Base-by-base conservation (phyloP, 2,888 invertebrate species). In the Drosophila lutescens region DNA sequence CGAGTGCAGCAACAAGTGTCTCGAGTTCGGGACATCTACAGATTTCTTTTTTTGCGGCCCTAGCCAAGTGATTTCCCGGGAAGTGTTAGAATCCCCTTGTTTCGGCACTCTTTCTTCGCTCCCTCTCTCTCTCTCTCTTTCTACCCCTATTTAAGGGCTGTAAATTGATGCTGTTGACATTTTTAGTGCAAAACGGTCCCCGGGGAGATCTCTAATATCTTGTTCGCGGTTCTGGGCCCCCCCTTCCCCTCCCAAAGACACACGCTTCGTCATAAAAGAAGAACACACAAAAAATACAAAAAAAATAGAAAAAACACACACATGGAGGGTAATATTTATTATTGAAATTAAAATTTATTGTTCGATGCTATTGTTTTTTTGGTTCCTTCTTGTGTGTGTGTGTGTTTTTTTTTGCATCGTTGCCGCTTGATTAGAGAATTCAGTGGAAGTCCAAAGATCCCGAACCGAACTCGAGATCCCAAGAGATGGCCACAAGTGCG, bases 331-430 rank as follows among this genome's bases (percentile, higher is more conserved):
- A 51, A 38, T 70, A 68, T 70, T 68, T 68, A 76, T 75, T 79
- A 79, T 79, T 79, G 68, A 72, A 74, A 80, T 84, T 82, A 62
- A 78, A 84, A 84, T 82, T 84, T 82, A 84, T 82, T 78, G 72
- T 73, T 77, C 70, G 74, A 13, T 20, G 68, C 74, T 54, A 63
- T 72, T 71, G 62, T 71, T 58, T 50, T n/a, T 32, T 47, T 56
- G 7, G 36, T 41, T 47, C 40, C 12, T 38, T 23, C 30, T 26
- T 15, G 47, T 10, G 15, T 32, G 10, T 47, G 15, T 47, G 15
- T n/a, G n/a, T 68, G n/a, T 20, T 34, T 61, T 49, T 68, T 77
- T 77, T 75, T 77, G 78, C 78, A 77, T 74, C 78, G 65, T 59
- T 65, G 78, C 71, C 61, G 72, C 61, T 58, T 61, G 75, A 77